These are phyloP conservation scores for Menidia beryllina DNA, from an alignment of 2,113 vertebrate genomes.

Conservation along the genomic window DNA sequence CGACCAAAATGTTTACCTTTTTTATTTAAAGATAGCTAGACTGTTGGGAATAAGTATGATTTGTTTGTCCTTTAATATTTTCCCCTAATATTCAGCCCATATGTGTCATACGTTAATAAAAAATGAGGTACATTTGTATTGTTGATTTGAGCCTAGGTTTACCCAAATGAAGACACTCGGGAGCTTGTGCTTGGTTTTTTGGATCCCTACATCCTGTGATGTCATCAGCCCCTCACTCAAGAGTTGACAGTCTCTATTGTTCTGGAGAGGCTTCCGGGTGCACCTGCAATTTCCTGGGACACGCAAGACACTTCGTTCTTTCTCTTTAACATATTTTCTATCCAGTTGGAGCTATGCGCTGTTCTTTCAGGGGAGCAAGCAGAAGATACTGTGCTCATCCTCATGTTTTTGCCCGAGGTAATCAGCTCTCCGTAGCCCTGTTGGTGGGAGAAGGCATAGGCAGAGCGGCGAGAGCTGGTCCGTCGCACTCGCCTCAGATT, in stretches of 20 bases:
- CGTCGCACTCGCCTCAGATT: slow-evolving; percentile 79
- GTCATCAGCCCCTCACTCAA: background rate
- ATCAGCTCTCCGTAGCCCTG: slow-evolving; percentile 87
- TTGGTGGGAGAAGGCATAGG: slow-evolving; percentile 88
- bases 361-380: slow-evolving; percentile 60
- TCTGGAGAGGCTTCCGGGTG: slow-evolving; percentile 51
- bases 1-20: background rate
- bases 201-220: slow-evolving; percentile 6
- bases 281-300: slow-evolving; percentile 55
- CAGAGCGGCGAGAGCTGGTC: slow-evolving; percentile 85
- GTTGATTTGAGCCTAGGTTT: slow-evolving; percentile 21
- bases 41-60: background rate
- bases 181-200: slow-evolving; percentile 46
- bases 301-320: slow-evolving; percentile 71
- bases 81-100: background rate
- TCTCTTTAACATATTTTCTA: slow-evolving; percentile 70
- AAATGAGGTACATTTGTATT: slow-evolving; percentile 38
- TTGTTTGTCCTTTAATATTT: slow-evolving; percentile 12
- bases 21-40: background rate
- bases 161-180: slow-evolving; percentile 33
- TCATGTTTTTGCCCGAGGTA: slow-evolving; percentile 89
- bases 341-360: slow-evolving; percentile 74
- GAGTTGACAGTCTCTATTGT: slow-evolving; percentile 23
- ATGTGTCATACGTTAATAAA: slow-evolving; percentile 6
- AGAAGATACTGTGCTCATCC: slow-evolving; percentile 62